Base-by-base conservation (phyloP, 1,140 invertebrate species). In the Drosophila lacertosa region DNA sequence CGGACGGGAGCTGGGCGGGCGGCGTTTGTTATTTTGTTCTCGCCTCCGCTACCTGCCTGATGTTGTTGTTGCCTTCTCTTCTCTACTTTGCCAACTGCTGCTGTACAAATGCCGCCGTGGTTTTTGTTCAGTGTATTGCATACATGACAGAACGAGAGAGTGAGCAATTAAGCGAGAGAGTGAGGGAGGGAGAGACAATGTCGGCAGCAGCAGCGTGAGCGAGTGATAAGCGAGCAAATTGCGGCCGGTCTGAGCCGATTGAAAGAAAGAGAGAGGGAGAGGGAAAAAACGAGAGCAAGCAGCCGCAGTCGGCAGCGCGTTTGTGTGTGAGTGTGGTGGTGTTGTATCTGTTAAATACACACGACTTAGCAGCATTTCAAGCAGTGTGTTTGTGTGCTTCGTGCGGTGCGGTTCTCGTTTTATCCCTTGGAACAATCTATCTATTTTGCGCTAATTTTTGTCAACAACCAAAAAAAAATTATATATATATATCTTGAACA, bases 351-450 rank as follows among this genome's bases (percentile, higher is more conserved):
- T 70, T 90, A 90, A 90, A 90, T 90, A 90, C 73, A 75, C 77
- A 69, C 47, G 57, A 68, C 75, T 50, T 63, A 51, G 70, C 65
- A 59, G 69, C 77, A 64, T 60, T 53, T 71, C 66, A 63, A 58
- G 69, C 84, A 90, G 63, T 83, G 75, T 90, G 78, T 89, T 84
- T 86, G 73, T 89, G 89, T 86, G 67, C 77, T 90, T 89, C 81
- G 89, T 89, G 66, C 80, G 74, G 75, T 86, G 57, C 78, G 84
- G 80, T 89, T 90, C 83, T 82, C 72, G 71, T 69, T 84, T 75
- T 60, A 50, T 77, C 53, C 64, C 64, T 74, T 62, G 54, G 48
- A 72, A 66, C 37, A 81, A 67, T 69, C 66, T 64, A 64, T 64
- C 67, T 70, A 65, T 71, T 77, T 86, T 88, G 81, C 82, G 82